These are phyloP conservation scores for Anarsia innoxiella DNA, from an alignment of 2,888 invertebrate species.

Conservation along the genomic window DNA sequence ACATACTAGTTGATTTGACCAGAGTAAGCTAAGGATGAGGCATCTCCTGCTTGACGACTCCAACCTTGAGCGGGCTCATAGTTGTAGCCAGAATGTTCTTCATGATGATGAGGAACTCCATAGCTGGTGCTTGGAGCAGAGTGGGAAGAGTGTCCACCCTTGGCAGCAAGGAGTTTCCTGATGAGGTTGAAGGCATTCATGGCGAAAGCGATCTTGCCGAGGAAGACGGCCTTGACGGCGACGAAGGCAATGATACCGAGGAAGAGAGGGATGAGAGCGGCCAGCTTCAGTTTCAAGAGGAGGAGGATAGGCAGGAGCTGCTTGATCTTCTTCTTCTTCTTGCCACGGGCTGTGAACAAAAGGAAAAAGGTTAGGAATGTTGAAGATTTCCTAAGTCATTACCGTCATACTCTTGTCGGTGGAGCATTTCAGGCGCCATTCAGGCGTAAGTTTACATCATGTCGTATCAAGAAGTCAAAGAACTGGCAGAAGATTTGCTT, in stretches of 20 bases:
- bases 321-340: slow-evolving; percentile 87
- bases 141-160: slow-evolving; percentile 43
- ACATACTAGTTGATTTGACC: slow-evolving; percentile 46
- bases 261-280: slow-evolving; percentile 84
- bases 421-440: too few relatives aligned
- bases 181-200: slow-evolving; percentile 80
- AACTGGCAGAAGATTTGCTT: too few relatives aligned
- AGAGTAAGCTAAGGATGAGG: slow-evolving; percentile 80
- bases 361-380: too few relatives aligned
- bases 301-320: slow-evolving; percentile 83
- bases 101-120: slow-evolving; percentile 76
- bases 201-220: slow-evolving; percentile 89
- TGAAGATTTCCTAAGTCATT: too few relatives aligned
- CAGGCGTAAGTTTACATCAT: too few relatives aligned
- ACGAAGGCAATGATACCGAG: slow-evolving; percentile 83
- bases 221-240: slow-evolving; percentile 88
- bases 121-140: slow-evolving; percentile 74
- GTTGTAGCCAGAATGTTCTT: slow-evolving; percentile 72
- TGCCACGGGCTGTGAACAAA: slow-evolving; percentile 78
- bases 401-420: too few relatives aligned
- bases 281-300: slow-evolving; percentile 85
- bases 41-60: slow-evolving; percentile 79
- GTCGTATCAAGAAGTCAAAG: too few relatives aligned
- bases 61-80: slow-evolving; percentile 76
- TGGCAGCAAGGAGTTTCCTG: slow-evolving; percentile 82